Evolutionary conservation across 2,888 invertebrate species (phyloP), one percentile per base, ranked within the genome.

Genomic region (Craniophora ligustri): DNA sequence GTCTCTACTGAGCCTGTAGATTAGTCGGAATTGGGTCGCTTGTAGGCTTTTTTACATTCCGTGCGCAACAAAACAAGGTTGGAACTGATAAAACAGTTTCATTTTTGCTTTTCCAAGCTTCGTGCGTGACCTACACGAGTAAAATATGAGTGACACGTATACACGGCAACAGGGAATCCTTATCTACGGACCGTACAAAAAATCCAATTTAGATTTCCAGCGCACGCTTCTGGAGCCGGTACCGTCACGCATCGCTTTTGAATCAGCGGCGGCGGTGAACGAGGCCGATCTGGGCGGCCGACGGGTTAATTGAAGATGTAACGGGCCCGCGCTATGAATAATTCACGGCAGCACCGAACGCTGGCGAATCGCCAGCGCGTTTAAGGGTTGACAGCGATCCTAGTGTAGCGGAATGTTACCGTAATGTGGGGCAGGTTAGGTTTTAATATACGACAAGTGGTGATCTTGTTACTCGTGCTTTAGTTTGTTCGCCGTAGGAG

Each of bases 251-350:
- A 42, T 36, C 48, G 49, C 38, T 56, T 63, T 46, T 44, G 48
- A 66, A 62, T 53, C 65, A 56, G 65, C 30, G 39, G 60, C 30
- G 19, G 42, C 42, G 51, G 62, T 46, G 62, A 46, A 42, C 63
- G 67, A 47, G 54, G 62, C 67, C 44, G 58, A 50, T 54, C 47
- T 48, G 50, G 49, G 36, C 60, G 58, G 59, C 58, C 59, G 53
- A 62, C 69, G 72, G 72, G 75, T 76, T 78, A 77, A 77, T 77
- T 76, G 79, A 71, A 76, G 75, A 76, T 72, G 76, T 77, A 75
- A 79, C 76, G 70, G 73, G 75, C 66, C 66, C 62, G 57, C 55
- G 69, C 57, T 70, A 75, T 79, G 78, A 79, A 79, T 79, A 76
- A 79, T 79, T 76, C 76, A 76, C 61, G 41, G 49, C 34, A 58